These are phyloP conservation scores for Bombylius major DNA, from an alignment of 2,888 invertebrate genomes.

Conservation along the genomic window DNA sequence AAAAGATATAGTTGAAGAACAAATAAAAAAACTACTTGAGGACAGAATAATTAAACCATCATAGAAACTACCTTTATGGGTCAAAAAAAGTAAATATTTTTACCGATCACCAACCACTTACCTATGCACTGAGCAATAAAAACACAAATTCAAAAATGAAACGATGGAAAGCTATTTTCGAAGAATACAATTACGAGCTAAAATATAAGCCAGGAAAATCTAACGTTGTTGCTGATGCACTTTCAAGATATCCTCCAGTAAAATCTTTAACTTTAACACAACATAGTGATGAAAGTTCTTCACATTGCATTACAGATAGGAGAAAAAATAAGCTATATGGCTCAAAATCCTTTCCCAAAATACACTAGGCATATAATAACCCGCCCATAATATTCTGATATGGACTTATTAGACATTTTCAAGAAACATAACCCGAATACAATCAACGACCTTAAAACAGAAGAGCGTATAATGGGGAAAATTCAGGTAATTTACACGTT, in stretches of 20 bases:
- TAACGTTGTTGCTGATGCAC: too few species aligned
- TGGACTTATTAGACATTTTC: too few species aligned
- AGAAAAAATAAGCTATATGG: slow-evolving; percentile 1
- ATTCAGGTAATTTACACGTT: too few species aligned
- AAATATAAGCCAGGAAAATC: too few species aligned
- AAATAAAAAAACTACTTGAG: slow-evolving; percentile 2
- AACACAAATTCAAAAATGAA: slow-evolving; percentile 12
- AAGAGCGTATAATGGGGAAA: too few species aligned
- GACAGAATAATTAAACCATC: slow-evolving; percentile 6
- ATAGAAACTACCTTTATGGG: slow-evolving; percentile 1
- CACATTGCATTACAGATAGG: slow-evolving; percentile 3
- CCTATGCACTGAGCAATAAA: slow-evolving; percentile 14
- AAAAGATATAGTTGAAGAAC: not conserved
- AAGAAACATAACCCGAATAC: too few species aligned
- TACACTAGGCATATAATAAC: slow-evolving; percentile 1
- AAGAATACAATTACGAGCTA: slow-evolving; percentile 11
- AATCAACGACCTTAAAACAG: too few species aligned
- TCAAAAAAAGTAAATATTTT: slow-evolving; percentile 1
- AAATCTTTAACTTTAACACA: not conserved
- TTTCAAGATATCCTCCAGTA: too few species aligned
- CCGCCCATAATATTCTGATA: not conserved
- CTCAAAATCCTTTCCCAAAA: too few species aligned
- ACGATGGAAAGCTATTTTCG: slow-evolving; percentile 10
- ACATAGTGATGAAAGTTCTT: slow-evolving; percentile 7
- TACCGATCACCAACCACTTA: slow-evolving; percentile 15